Base-by-base conservation (phyloP, 2,797 vertebrate genomes). In the Anguilla obscura region DNA sequence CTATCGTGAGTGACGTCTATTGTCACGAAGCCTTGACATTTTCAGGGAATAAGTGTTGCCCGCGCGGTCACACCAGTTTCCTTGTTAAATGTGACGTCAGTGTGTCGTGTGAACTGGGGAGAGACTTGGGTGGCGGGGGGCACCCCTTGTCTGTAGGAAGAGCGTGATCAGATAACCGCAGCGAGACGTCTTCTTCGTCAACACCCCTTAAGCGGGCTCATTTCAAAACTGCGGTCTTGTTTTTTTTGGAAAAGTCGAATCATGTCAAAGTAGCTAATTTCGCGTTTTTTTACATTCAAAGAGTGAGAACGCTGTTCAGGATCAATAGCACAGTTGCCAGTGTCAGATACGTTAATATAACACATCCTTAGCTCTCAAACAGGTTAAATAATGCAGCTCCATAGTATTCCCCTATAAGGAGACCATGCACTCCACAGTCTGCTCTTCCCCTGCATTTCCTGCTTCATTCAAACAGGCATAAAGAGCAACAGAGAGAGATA, bases 131-230 rank as follows among this genome's bases (percentile, higher is more conserved):
- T 24, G 71, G 14, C 60, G 24, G 87, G 84, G 83, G 84, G 52
- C n/a, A 85, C 84, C 87, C 87, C 87, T 85, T 79, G 84, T 88
- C 33, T 40, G 36, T 30, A 85, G 24, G 84, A 88, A 88, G 66
- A 79, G 27, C 50, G 52, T 79, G 58, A 60, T 58, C 33, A 30
- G 14, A 30, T 45, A 88, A 88, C 87, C 87, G 60, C 87, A 88
- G 4, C 52, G 7, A 40, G 36, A 27, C 36, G 7, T 45, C 79
- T 10, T 48, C 21, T 5, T 45, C 33, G 45, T 82, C 66, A 40
- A 58, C 50, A 60, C 2, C 36, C 30, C 21, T 48, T 60, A 27
- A 8, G 21, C 16, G 48, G 74, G 24, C 83, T 85, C 56, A 33
- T 79, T 40, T 88, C 66, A 79, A 54, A 85, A 74, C 54, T 45